Evolutionary conservation across 2,797 vertebrate species (phyloP).

Genomic region (Pseudochirops cupreus): DNA sequence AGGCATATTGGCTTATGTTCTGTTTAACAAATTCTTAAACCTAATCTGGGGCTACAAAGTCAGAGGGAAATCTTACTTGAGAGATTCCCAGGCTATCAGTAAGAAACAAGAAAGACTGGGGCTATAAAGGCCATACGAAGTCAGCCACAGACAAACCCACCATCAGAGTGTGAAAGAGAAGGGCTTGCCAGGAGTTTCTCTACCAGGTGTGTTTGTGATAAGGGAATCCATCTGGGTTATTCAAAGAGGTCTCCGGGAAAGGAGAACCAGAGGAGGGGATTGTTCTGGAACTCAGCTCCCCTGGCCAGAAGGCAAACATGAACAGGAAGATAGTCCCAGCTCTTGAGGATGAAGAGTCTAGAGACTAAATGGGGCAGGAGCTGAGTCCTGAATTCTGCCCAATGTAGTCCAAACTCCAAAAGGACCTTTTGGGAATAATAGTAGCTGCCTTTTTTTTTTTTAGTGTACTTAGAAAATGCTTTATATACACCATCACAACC

Average conservation of each 20-base stretch:
- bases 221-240: neutral
- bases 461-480: neutral
- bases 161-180: neutral
- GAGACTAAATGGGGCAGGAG: neutral
- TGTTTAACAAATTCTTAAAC: neutral
- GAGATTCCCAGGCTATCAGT: neutral
- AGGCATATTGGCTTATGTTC: neutral
- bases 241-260: neutral
- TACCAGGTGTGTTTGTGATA: neutral
- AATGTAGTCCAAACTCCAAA: neutral
- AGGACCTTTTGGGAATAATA: neutral
- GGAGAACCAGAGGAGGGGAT: neutral
- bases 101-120: neutral
- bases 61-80: neutral
- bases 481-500: neutral
- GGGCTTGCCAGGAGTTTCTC: neutral
- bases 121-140: neutral
- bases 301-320: neutral
- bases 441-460: neutral
- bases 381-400: neutral
- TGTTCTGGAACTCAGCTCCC: neutral
- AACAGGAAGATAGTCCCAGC: neutral
- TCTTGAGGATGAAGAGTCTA: neutral
- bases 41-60: neutral
- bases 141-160: neutral